These are phyloP conservation scores for Pseudolaguvia tuberculata DNA, from an alignment of 2,113 vertebrate species.

Conservation along the genomic window DNA sequence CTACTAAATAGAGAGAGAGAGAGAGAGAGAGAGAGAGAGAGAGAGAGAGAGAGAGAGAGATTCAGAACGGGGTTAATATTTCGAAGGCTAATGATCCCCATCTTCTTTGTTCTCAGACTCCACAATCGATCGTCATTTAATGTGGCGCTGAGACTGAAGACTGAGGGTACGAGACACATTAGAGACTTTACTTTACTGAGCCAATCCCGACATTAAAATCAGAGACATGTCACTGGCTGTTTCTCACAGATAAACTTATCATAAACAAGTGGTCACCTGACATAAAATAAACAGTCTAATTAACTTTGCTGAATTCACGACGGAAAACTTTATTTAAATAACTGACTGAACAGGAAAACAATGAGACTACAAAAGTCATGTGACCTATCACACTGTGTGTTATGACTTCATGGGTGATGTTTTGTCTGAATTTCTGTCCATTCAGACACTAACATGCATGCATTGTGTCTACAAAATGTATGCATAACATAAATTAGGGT, in stretches of 20 bases:
- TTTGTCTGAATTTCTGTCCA: no score
- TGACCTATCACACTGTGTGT: no score
- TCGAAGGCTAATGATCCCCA: constrained; percentile 55
- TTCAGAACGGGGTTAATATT: constrained; percentile 65
- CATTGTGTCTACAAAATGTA: no score
- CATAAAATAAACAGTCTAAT: not conserved
- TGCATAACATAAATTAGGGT: no score
- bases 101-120: constrained; percentile 52
- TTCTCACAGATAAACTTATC: constrained; percentile 14
- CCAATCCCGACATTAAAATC: constrained; percentile 38
- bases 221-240: not conserved
- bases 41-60: constrained; percentile 54
- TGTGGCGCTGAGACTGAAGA: constrained; percentile 55
- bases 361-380: no score
- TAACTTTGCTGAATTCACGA: not conserved
- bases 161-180: constrained; percentile 56
- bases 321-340: not conserved
- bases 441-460: no score
- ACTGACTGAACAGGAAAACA: no score
- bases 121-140: constrained; percentile 73
- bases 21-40: not conserved
- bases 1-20: no score
- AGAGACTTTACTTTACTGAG: constrained; percentile 43
- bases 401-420: no score
- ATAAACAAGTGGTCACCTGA: not conserved